Conservation (phyloP, 92 coral and sea anemone genomes). For the Pocillopora grandis region DNA sequence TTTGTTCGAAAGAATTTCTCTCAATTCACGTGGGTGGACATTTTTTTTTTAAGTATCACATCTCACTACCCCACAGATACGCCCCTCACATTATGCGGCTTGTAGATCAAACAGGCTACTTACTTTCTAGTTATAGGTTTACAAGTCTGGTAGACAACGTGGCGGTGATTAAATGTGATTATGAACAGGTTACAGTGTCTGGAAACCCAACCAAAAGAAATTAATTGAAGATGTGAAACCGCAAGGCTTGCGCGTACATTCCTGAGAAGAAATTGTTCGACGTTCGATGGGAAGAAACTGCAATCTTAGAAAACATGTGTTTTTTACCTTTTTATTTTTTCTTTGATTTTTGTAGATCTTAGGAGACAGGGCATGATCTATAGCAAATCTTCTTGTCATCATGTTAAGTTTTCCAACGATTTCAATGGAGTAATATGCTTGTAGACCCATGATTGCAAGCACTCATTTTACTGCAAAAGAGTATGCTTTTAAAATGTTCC, state of each 20-base stretch:
- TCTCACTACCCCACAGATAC: not conserved
- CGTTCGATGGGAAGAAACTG: not conserved
- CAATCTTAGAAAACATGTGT: too few relatives aligned
- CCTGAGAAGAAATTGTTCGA: constrained; percentile 3
- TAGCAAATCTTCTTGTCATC: too few relatives aligned
- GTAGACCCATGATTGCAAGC: too few relatives aligned
- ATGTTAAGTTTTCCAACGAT: too few relatives aligned
- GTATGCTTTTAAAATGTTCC: too few relatives aligned
- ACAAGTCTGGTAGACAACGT: not conserved
- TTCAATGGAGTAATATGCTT: too few relatives aligned
- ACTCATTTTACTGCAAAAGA: too few relatives aligned
- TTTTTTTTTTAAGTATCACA: not conserved
- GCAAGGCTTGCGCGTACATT: not conserved
- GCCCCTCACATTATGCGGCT: not conserved
- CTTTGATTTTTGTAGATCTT: too few relatives aligned
- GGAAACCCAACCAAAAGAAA: not conserved
- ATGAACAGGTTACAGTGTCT: not conserved
- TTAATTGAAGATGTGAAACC: not conserved
- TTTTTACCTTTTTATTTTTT: too few relatives aligned
- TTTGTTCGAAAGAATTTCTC: not conserved
- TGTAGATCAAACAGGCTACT: not conserved
- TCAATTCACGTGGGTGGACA: too few relatives aligned
- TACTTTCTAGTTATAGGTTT: not conserved
- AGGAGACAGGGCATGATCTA: too few relatives aligned
- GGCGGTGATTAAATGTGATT: not conserved